Conservation (phyloP, 2,797 vertebrate species). For the Gallinago stenura region DNA sequence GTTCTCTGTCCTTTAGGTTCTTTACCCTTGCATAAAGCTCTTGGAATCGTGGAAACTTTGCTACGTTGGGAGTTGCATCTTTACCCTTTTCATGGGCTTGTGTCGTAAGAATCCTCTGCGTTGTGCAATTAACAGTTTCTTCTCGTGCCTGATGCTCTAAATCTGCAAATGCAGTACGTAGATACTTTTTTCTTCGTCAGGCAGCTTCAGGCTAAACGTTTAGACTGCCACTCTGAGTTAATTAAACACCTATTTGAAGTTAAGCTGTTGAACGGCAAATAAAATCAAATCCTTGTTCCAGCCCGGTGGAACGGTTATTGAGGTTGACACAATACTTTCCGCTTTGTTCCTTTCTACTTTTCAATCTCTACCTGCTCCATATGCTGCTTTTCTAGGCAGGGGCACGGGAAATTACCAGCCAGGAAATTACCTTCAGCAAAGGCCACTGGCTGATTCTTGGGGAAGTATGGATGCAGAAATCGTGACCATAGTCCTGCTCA, state of each 20-base stretch:
- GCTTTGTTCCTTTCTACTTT: neutral
- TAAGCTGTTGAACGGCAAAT: constrained; percentile 65
- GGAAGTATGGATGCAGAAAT: neutral
- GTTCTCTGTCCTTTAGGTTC: neutral
- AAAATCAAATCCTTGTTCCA: constrained; percentile 54
- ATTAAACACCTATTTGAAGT: constrained; percentile 77
- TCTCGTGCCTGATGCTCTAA: constrained; percentile 7
- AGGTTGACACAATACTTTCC: constrained; percentile 12
- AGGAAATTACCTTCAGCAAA: constrained; percentile 12
- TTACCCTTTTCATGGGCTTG: neutral
- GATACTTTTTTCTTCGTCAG: constrained; percentile 30
- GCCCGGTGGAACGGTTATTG: neutral
- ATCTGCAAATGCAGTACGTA: constrained; percentile 12
- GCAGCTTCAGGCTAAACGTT: constrained; percentile 63
- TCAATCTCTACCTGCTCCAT: neutral
- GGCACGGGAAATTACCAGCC: neutral
- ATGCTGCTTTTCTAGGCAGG: neutral
- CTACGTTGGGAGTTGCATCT: neutral
- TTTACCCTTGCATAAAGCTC: neutral
- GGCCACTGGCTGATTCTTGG: neutral
- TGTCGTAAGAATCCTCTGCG: neutral
- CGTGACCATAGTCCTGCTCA: neutral
- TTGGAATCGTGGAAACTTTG: neutral
- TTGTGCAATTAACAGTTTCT: constrained; percentile 46
- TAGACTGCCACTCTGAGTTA: constrained; percentile 64